Base-by-base conservation (phyloP, 2,797 vertebrate genomes). In the Threskiornis aethiopicus region DNA sequence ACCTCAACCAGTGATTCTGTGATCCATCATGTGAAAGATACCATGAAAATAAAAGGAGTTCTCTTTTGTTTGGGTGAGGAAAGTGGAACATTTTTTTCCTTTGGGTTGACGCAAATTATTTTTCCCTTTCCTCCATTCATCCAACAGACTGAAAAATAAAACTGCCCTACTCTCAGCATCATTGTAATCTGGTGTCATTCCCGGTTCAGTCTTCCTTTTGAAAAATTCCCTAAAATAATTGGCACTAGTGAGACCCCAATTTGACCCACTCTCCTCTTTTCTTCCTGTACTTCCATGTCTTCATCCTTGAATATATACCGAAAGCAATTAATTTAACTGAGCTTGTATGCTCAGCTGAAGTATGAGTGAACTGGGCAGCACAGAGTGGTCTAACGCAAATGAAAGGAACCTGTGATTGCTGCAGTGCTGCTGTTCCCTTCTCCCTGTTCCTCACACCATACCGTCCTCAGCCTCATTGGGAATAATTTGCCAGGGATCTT, bases 301-400 rank as follows among this genome's bases (percentile, higher is more conserved):
- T 69, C 89, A 44, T 57, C 22, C 37, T 62, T 70, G n/a, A 73
- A 28, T 33, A 19, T 17, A 22, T 14, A 51, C 4, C 0, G 0
- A 91, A 55, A 55, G 2, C 39, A 79, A 64, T 39, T 58, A 22
- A 66, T 91, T 75, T 55, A 51, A 52, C 18, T 64, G 41, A 82
- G 16, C 9, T 64, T 33, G 16, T 64, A 21, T 6, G 17, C 8
- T 51, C 54, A 59, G 37, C 37, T 79, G 64, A 13, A 42, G 22
- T 64, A 13, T 24, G 29, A 0, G 0, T 39, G 35, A 82, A 78
- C 0, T 1, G 62, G 42, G 39, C 61, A 66, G 29, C 42, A 64
- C 20, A 37, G 39, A 76, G 49, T n/a, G 16, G 7, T 26, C 71
- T 44, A 58, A 92, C 66, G 62, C 1, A 3, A 49, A 46, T 3